Conservation (phyloP, 37 sponge, comb jelly and placozoan species). For the Sycon ciliatum region DNA sequence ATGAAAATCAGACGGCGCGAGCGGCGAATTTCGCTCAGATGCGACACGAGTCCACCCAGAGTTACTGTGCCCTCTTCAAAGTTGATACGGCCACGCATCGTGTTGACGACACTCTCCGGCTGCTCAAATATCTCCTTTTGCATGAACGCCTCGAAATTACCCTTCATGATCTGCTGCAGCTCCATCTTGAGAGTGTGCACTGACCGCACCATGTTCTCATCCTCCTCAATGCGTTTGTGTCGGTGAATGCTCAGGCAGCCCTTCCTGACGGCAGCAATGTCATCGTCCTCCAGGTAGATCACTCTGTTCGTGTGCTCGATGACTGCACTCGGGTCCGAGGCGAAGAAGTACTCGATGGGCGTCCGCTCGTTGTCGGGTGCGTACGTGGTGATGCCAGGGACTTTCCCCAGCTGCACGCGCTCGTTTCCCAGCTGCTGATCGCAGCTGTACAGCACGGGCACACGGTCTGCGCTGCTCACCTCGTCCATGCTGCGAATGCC, state of each 20-base stretch:
- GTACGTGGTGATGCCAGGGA: too few species aligned
- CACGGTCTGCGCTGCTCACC: constrained; percentile 68
- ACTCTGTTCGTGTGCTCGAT: constrained; percentile 96
- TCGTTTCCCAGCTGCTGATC: constrained; percentile 19
- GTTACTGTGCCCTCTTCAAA: constrained; percentile 79
- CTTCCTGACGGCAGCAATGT: constrained; percentile 81
- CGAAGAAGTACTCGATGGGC: constrained; percentile 91
- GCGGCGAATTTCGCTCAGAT: constrained; percentile 65
- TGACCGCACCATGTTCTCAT: constrained; percentile 39
- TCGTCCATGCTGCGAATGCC: constrained; percentile 70
- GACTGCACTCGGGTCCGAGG: constrained; percentile 98
- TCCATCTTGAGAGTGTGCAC: constrained; percentile 85
- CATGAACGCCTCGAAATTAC: constrained; percentile 88
- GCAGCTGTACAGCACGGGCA: constrained; percentile 57
- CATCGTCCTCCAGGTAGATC: constrained; percentile 94
- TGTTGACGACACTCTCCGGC: constrained; percentile 89
- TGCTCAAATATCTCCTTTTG: constrained; percentile 99
- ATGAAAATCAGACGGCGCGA: constrained; percentile 84
- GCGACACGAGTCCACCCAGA: constrained; percentile 83
- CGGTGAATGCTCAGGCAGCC: constrained; percentile 90
- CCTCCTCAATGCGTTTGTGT: constrained; percentile 41
- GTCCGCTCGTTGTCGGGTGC: constrained; percentile 16
- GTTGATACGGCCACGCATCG: constrained; percentile 88
- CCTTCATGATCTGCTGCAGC: constrained; percentile 98
- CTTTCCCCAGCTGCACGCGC: too few species aligned